Percentiles rank a stretch among this genome's conserved stretches.
Evolutionary conservation across 37 sponge, comb jelly and placozoan genomes (phyloP).

Genomic region (Crambe crambe): DNA sequence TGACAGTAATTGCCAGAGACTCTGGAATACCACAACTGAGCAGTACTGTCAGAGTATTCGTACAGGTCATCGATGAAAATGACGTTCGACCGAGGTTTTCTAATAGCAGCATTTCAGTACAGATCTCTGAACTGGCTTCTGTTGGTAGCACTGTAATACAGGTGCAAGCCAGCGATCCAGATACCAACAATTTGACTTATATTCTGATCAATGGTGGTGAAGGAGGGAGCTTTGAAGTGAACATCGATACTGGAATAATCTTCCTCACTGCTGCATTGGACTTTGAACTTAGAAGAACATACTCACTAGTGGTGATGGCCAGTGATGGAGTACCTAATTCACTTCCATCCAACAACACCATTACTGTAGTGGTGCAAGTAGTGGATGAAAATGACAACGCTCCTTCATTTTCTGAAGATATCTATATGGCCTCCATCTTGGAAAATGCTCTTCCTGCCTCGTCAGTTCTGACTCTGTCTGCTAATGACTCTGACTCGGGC

Average conservation of each 20-base stretch:
- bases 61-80: constrained; percentile 46
- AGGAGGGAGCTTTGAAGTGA: constrained; percentile 21
- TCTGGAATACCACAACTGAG: constrained; percentile 29
- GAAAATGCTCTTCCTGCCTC: constrained; percentile 28
- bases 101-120: neutral
- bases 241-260: constrained; percentile 26
- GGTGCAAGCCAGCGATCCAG: constrained; percentile 51
- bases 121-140: constrained; percentile 26
- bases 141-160: constrained; percentile 18
- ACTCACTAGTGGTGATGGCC: constrained; percentile 42
- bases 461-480: constrained; percentile 10
- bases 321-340: constrained; percentile 51
- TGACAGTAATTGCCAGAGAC: constrained; percentile 50
- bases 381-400: constrained; percentile 76
- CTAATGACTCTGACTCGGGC: constrained; percentile 37
- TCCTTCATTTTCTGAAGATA: constrained; percentile 48
- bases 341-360: constrained; percentile 23
- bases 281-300: constrained; percentile 14
- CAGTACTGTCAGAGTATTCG: constrained; percentile 13
- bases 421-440: constrained; percentile 7
- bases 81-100: constrained; percentile 52
- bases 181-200: constrained; percentile 26
- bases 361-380: constrained; percentile 42
- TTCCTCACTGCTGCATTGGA: constrained; percentile 21
- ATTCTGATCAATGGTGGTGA: constrained; percentile 2